Conservation (phyloP, 2,797 vertebrate species). For the Pelochelys cantorii region DNA sequence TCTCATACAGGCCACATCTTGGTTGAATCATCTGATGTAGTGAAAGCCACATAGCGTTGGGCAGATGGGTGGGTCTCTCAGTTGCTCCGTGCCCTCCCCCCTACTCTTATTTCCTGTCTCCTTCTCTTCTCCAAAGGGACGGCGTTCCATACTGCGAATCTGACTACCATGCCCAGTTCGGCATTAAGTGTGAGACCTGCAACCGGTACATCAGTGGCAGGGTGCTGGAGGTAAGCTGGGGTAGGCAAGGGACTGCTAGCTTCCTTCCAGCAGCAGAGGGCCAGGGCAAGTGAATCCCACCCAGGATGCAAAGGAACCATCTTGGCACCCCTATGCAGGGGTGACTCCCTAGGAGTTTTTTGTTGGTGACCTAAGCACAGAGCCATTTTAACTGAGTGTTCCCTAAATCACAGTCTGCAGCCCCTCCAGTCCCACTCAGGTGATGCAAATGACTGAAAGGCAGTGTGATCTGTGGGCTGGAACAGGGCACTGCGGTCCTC, state of each 20-base stretch:
- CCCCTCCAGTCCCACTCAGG: background rate
- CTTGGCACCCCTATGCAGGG: background rate
- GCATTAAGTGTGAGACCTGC: slow-evolving; percentile 98
- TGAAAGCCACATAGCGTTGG: background rate
- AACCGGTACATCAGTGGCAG: slow-evolving; percentile 97
- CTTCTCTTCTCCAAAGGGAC: slow-evolving; percentile 84
- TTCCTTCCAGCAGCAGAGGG: background rate
- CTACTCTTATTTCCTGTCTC: background rate
- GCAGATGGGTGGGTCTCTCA: background rate
- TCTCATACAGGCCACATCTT: background rate
- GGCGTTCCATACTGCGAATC: slow-evolving; percentile 96
- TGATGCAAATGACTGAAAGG: background rate
- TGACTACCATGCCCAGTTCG: slow-evolving; percentile 97
- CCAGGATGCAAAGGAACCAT: background rate
- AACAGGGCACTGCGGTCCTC: background rate
- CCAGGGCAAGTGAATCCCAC: background rate
- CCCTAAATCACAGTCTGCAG: background rate
- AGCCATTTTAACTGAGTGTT: background rate
- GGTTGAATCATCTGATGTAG: background rate
- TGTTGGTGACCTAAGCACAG: background rate
- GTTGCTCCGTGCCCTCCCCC: background rate
- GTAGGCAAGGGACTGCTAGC: fast-evolving
- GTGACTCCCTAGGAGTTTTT: background rate
- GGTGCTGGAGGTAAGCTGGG: slow-evolving; percentile 93
- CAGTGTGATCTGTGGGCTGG: background rate